Evolutionary conservation across 2,888 invertebrate genomes (phyloP), one percentile per base, ranked within the genome.

Genomic region (Melanophora roralis): DNA sequence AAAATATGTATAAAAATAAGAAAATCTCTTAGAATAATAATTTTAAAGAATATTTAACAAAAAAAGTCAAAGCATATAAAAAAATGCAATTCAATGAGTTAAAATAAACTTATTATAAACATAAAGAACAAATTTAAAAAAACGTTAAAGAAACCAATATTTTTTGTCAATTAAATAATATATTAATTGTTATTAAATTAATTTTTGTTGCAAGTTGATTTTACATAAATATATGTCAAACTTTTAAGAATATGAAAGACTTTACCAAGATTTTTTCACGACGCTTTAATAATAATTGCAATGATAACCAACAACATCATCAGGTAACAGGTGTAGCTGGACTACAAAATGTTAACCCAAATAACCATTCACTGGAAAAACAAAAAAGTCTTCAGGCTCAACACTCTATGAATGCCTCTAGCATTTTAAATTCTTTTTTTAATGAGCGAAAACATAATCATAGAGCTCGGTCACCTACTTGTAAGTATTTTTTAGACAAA

Each of bases 221-320:
- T n/a, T n/a, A n/a, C n/a, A 32, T 67, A 47, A 3, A 32, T 67
- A 38, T 49, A 69, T 75, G 57, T 43, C 60, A 60, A 71, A 72
- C 34, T 32, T 36, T 16, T 16, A 55, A 67, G 27, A 51, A 60
- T 38, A 94, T 94, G 94, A 93, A 93, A 89, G 93, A 93, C 83
- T 87, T 93, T 16, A 89, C 91, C 83, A 91, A 92, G 88, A 91
- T 93, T 83, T 93, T 93, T 57, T 91, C 91, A 2, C 89, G 92
- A 67, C 91, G 91, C 14, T 93, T 93, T 84, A 91, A 93, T 36
- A 89, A 92, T 51, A 92, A 91, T 84, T 88, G 89, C 0, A 89
- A 83, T 81, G 89, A 90, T 67, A 86, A 86, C 45, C 84, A 84
- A 73, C 79, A 73, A 14, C 55, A 40, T 27, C 51, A 82, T 21